Percentiles rank a stretch among this genome's conserved stretches.
These are phyloP conservation scores for Thermophis baileyi DNA, from an alignment of 2,113 vertebrate species.

Conservation along the genomic window DNA sequence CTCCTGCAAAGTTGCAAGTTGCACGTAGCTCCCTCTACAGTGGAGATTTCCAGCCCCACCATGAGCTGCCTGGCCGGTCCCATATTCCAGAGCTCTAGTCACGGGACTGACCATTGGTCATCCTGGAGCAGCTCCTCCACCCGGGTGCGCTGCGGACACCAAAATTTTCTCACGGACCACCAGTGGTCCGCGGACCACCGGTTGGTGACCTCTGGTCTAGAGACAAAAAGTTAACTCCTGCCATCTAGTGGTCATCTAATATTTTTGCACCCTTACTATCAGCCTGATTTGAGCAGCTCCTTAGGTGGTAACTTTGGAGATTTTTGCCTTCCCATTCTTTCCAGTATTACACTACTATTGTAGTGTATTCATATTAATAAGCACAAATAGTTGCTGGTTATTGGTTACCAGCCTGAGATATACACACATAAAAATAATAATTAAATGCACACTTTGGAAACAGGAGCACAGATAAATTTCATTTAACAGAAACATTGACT, in stretches of 20 bases:
- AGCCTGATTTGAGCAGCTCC: not conserved
- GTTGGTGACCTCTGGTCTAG: too few species aligned
- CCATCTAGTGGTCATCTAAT: not conserved
- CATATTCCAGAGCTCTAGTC: too few species aligned
- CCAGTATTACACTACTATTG: not conserved
- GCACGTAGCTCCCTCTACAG: too few species aligned
- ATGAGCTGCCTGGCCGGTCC: too few species aligned
- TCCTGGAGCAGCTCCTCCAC: too few species aligned
- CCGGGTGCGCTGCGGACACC: too few species aligned
- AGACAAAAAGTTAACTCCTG: not conserved
- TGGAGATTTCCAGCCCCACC: too few species aligned
- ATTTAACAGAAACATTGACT: not conserved
- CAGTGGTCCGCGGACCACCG: too few species aligned
- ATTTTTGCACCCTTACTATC: not conserved
- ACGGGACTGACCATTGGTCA: too few species aligned
- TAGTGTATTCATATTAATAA: not conserved
- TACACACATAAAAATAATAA: not conserved
- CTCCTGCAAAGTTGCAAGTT: too few species aligned
- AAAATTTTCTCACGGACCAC: too few species aligned
- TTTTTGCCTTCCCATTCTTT: not conserved
- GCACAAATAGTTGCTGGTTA: not conserved
- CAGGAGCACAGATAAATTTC: not conserved
- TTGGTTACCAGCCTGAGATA: not conserved
- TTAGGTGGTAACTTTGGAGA: not conserved
- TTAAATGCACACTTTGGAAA: not conserved